Base-by-base conservation (phyloP, 2,888 invertebrate species). In the Leptura quadrifasciata region DNA sequence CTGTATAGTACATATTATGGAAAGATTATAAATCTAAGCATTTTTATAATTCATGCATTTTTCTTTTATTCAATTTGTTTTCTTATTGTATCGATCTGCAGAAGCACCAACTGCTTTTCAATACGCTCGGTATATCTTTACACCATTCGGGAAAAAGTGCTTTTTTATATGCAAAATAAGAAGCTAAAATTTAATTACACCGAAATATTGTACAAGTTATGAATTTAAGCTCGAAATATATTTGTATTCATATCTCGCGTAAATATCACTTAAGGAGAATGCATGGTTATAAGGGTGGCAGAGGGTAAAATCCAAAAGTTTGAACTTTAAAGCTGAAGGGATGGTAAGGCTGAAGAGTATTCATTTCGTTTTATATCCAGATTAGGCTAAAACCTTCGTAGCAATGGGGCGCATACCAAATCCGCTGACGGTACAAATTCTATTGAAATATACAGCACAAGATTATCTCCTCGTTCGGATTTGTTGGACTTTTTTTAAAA, bases 251-350 rank as follows among this genome's bases (percentile, higher is more conserved):
- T 27, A 70, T 15, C 80, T 70, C 75, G 77, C 71, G 65, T 64
- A 73, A 74, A 76, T 80, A 80, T 81, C 81, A 82, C 82, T 82
- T 82, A 82, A 78, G 81, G 64, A 74, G 57, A 74, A 76, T 69
- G 61, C 72, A 55, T 54, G 69, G 69, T 54, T 65, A 72, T 72
- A 67, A 74, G 77, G 72, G 68, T 52, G 72, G 64, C 74, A 76
- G 68, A 76, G 79, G 74, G 74, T 74, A 74, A 76, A 72, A 72
- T 76, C 76, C 70, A 76, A 77, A 79, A 77, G 78, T 75, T 71
- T 80, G 76, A 77, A 79, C 75, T 76, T 75, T 65, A 76, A 71
- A 76, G 78, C 77, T 72, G 12, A 72, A 75, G 72, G 72, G 70
- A 70, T 75, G 69, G 77, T 64, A 65, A 72, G 68, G 67, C 65